Conservation (phyloP, 2,888 invertebrate species). For the Acleris emargana region DNA sequence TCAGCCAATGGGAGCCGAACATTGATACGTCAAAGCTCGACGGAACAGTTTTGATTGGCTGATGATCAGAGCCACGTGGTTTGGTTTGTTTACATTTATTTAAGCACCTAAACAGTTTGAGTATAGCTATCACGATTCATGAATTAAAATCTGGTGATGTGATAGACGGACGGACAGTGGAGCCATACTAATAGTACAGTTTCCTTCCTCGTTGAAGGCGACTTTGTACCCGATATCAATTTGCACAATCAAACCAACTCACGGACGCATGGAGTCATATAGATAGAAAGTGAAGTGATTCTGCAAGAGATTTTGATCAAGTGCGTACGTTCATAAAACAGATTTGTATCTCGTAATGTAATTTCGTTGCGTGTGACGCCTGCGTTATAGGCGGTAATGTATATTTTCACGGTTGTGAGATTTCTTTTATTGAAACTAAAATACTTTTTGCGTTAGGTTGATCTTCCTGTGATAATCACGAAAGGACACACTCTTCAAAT, state of each 20-base stretch:
- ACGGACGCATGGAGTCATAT: constrained; percentile 5
- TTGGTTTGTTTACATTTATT: no score
- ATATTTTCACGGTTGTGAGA: constrained; percentile 51
- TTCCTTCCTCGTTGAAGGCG: constrained; percentile 5
- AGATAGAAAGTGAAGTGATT: constrained; percentile 50
- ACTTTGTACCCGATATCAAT: constrained; percentile 3
- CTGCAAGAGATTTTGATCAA: constrained; percentile 46
- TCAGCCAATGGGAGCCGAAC: no score
- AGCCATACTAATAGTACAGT: no score
- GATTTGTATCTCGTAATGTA: constrained; percentile 45
- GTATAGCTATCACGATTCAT: no score
- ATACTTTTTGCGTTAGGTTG: constrained; percentile 4
- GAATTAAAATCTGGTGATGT: no score
- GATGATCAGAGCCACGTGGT: no score
- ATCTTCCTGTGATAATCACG: no score
- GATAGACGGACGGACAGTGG: no score
- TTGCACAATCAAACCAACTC: constrained; percentile 1
- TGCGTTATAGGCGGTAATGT: constrained; percentile 31
- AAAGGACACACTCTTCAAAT: no score
- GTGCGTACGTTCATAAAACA: constrained; percentile 39
- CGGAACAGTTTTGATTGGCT: no score
- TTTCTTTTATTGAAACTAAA: constrained; percentile 29
- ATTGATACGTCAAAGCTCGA: no score
- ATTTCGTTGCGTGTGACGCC: constrained; percentile 54
- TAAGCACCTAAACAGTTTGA: no score